These are phyloP conservation scores for Rhinogobio ventralis DNA, from an alignment of 2,797 vertebrate species.

Conservation along the genomic window DNA sequence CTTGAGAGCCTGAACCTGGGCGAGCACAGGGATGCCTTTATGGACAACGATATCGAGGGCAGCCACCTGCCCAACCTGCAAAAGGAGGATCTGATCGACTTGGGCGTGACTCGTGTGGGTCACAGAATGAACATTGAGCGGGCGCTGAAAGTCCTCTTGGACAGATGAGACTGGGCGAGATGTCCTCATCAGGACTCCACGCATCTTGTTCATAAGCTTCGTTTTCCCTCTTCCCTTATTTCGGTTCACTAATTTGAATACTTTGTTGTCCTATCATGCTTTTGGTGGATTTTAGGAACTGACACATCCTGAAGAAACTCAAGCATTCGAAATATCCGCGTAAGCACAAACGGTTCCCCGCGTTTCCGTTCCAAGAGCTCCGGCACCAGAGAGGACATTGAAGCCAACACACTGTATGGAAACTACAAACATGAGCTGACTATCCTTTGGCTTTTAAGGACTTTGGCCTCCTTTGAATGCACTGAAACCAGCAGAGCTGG, in stretches of 20 bases:
- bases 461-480: conserved; percentile 83
- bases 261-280: conserved; percentile 45
- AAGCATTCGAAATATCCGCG: conserved; percentile 37
- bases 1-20: conserved; percentile 91
- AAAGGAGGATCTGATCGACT: conserved; percentile 91
- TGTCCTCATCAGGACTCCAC: conserved; percentile 26
- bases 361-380: conserved; percentile 41
- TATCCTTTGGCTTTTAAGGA: conserved; percentile 49
- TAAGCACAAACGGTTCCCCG: conserved; percentile 56
- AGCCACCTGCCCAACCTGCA: conserved; percentile 91
- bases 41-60: conserved; percentile 93
- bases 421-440: conserved; percentile 44
- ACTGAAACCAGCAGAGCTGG: conserved; percentile 86
- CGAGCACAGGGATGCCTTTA: conserved; percentile 89
- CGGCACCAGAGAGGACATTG: conserved; percentile 40
- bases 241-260: conserved; percentile 49
- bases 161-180: conserved; percentile 85
- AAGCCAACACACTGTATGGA: conserved; percentile 55
- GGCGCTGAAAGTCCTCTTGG: conserved; percentile 87
- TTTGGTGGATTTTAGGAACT: conserved; percentile 54
- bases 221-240: conserved; percentile 46
- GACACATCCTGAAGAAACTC: conserved; percentile 54
- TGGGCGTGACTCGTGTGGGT: conserved; percentile 90
- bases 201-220: conserved; percentile 49
- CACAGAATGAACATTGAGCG: conserved; percentile 93